Evolutionary conservation across 1,140 invertebrate genomes (phyloP).

Genomic region (Agrilus planipennis): DNA sequence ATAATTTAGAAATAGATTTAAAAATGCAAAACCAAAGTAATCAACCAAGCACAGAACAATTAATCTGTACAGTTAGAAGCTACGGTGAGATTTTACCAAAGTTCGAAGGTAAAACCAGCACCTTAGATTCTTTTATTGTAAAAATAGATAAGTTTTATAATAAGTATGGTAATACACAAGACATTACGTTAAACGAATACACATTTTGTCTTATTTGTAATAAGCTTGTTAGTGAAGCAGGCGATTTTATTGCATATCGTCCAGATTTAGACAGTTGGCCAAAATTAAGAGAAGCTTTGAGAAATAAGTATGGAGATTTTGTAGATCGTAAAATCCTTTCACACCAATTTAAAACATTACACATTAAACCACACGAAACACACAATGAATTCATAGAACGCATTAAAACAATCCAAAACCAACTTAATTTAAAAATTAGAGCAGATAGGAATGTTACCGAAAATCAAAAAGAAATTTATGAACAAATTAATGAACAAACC

Average conservation of each 20-base stretch:
- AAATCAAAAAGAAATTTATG: background rate
- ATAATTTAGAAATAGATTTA: too few relatives aligned
- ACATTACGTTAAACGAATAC: constrained; percentile 5
- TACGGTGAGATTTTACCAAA: constrained; percentile 4
- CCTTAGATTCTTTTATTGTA: constrained; percentile 2
- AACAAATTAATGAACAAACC: background rate
- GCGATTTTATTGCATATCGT: background rate
- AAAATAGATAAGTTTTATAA: constrained; percentile 3
- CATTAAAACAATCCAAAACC: background rate
- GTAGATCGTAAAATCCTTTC: constrained; percentile 2
- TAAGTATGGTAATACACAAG: background rate
- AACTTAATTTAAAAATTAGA: constrained; percentile 1
- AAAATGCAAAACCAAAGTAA: too few relatives aligned
- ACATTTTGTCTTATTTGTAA: constrained; percentile 2
- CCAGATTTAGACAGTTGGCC: constrained; percentile 1
- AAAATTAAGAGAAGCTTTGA: constrained; percentile 2
- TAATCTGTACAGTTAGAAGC: constrained; percentile 2
- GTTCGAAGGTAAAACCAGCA: background rate
- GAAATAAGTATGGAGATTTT: constrained; percentile 3
- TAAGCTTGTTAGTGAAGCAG: constrained; percentile 1
- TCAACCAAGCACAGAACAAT: background rate
- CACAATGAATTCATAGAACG: constrained; percentile 4
- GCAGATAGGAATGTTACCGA: background rate
- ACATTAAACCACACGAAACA: background rate
- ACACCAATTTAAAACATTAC: constrained; percentile 3